These are phyloP conservation scores for Semicossyphus pulcher DNA, from an alignment of 2,113 vertebrate genomes.

Conservation along the genomic window DNA sequence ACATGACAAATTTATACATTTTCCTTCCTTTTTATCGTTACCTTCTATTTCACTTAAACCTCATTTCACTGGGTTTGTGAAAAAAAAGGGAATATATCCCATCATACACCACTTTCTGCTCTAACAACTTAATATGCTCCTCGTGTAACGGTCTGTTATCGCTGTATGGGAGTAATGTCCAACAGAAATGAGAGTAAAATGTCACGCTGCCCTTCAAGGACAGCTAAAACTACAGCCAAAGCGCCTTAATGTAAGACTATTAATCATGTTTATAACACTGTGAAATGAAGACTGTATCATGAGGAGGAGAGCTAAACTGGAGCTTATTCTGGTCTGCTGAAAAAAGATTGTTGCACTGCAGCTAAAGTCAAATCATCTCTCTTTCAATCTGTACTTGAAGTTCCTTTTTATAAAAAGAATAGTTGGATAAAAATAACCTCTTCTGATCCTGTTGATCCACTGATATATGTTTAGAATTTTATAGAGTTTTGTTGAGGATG, in stretches of 20 bases:
- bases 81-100: constrained; percentile 28
- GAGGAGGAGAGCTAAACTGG: neutral
- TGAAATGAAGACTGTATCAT: constrained; percentile 15
- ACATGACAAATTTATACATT: constrained; percentile 2
- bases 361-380: neutral
- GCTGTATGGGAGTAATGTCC: constrained; percentile 1
- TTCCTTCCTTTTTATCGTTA: neutral
- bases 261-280: constrained; percentile 50
- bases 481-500: neutral
- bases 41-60: constrained; percentile 12
- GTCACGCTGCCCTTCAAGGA: constrained; percentile 31
- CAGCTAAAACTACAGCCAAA: constrained; percentile 34
- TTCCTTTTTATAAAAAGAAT: neutral
- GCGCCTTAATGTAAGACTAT: constrained; percentile 24
- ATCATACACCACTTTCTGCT: constrained; percentile 21
- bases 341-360: neutral
- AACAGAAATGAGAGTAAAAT: constrained; percentile 36
- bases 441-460: too few species aligned
- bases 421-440: too few species aligned
- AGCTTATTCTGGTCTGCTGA: neutral
- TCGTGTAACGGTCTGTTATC: constrained; percentile 13
- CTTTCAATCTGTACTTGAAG: neutral
- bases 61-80: constrained; percentile 18
- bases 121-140: constrained; percentile 26
- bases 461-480: too few species aligned